A percentile compares a stretch with the other conserved stretches of the same genome.
phyloP scores from a whole-genome alignment of 2,113 vertebrate genomes.

The Psittacula cyanocephala region DNA sequence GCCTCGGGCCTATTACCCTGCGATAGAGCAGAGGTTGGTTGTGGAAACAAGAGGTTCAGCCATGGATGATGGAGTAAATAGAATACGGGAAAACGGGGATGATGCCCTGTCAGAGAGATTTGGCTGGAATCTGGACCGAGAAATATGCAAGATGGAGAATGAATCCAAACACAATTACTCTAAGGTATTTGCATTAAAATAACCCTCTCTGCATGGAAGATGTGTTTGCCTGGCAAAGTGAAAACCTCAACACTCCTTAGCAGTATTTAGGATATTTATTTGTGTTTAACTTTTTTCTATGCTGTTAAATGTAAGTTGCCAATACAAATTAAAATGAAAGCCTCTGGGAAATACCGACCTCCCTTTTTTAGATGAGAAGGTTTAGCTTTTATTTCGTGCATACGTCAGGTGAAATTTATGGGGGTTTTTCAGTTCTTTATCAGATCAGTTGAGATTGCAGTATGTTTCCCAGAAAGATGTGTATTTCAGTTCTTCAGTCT shows the following conservation, averaged over 20 bases:
- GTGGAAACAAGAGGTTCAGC: slow-evolving; percentile 89
- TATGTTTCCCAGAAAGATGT: not conserved
- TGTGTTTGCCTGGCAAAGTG: not conserved
- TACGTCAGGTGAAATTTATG: not conserved
- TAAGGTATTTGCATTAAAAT: slow-evolving; percentile 75
- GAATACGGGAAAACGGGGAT: slow-evolving; percentile 80
- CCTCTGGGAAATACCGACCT: not conserved
- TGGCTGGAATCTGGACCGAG: slow-evolving; percentile 82
- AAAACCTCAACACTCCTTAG: not conserved
- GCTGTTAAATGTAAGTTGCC: not conserved
- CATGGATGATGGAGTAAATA: slow-evolving; percentile 84
- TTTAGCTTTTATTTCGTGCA: not conserved
- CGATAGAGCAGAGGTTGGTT: slow-evolving; percentile 90
- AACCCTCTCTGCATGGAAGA: not conserved
- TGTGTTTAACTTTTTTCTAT: not conserved
- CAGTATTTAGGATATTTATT: not conserved
- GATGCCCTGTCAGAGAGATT: slow-evolving; percentile 82
- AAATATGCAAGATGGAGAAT: slow-evolving; percentile 74
- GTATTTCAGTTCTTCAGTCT: not conserved
- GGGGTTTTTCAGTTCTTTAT: not conserved
- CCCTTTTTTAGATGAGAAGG: not conserved
- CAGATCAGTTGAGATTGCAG: not conserved
- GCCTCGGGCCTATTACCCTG: slow-evolving; percentile 89
- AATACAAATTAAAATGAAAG: not conserved
- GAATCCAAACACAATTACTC: slow-evolving; percentile 70